Conservation (phyloP, 2,797 vertebrate genomes). For the Hephaestus fuliginosus region DNA sequence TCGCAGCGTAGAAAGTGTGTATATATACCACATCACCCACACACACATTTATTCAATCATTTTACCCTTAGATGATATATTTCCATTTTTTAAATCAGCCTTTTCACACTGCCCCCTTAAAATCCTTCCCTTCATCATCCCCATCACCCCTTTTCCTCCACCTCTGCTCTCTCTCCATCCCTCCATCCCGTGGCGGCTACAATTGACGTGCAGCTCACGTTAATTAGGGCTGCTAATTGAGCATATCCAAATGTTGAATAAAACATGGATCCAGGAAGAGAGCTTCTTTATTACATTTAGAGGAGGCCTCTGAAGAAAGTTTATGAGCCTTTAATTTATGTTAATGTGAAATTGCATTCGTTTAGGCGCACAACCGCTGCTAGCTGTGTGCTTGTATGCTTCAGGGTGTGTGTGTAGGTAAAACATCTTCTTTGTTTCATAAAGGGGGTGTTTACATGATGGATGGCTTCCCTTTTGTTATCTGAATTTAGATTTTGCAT, state of each 20-base stretch:
- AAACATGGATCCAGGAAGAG: slow-evolving; percentile 75
- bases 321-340: slow-evolving; percentile 78
- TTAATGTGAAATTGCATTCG: slow-evolving; percentile 62
- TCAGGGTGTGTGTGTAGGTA: slow-evolving; percentile 28
- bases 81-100: neutral
- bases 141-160: slow-evolving; percentile 3
- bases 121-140: neutral
- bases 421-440: slow-evolving; percentile 19
- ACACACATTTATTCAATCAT: neutral
- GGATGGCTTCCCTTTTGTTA: slow-evolving; percentile 19
- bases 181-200: slow-evolving; percentile 36
- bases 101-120: neutral
- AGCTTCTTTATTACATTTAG: slow-evolving; percentile 64
- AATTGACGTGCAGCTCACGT: slow-evolving; percentile 55
- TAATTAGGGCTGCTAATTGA: slow-evolving; percentile 80
- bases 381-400: slow-evolving; percentile 36
- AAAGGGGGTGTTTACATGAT: slow-evolving; percentile 17
- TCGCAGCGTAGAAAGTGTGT: neutral
- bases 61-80: neutral
- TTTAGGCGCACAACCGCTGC: slow-evolving; percentile 48
- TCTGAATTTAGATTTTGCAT: neutral
- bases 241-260: slow-evolving; percentile 78
- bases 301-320: slow-evolving; percentile 73
- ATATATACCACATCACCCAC: neutral
- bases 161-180: slow-evolving; percentile 9